Evolutionary conservation across 2,113 vertebrate genomes (phyloP).

Genomic region (Tapirus terrestris): DNA sequence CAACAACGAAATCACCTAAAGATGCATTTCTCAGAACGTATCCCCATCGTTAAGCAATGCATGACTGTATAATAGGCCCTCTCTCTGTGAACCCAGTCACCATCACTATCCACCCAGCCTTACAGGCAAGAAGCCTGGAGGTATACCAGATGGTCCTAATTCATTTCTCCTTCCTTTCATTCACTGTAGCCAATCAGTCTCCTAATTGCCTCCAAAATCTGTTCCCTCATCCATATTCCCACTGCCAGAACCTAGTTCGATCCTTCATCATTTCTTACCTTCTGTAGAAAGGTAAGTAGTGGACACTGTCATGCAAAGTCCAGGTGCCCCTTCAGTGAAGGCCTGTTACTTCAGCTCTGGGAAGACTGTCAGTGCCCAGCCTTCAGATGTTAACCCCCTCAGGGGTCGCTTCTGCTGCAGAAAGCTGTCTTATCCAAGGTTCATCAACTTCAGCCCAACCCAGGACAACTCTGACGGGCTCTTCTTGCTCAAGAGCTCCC

Average conservation of each 20-base stretch:
- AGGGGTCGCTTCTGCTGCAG: neutral
- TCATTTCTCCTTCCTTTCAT: neutral
- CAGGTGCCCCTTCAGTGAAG: neutral
- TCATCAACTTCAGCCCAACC: neutral
- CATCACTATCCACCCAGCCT: neutral
- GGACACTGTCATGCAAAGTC: neutral
- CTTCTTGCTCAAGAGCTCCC: neutral
- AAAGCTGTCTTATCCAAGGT: neutral
- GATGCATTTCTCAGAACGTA: too few relatives aligned
- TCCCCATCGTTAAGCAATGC: too few relatives aligned
- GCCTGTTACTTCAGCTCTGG: neutral
- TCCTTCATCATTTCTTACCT: neutral
- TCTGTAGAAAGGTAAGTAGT: neutral
- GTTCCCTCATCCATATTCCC: neutral
- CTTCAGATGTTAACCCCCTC: neutral
- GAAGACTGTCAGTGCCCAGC: neutral
- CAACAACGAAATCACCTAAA: too few relatives aligned
- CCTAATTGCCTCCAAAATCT: neutral
- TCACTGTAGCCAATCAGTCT: neutral
- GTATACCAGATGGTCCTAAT: neutral
- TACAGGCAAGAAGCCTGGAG: neutral
- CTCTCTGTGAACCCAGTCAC: neutral
- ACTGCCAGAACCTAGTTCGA: neutral
- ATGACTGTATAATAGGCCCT: neutral
- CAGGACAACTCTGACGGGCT: neutral